Conservation (phyloP, 2,113 vertebrate species). For the Nothocercus julius region DNA sequence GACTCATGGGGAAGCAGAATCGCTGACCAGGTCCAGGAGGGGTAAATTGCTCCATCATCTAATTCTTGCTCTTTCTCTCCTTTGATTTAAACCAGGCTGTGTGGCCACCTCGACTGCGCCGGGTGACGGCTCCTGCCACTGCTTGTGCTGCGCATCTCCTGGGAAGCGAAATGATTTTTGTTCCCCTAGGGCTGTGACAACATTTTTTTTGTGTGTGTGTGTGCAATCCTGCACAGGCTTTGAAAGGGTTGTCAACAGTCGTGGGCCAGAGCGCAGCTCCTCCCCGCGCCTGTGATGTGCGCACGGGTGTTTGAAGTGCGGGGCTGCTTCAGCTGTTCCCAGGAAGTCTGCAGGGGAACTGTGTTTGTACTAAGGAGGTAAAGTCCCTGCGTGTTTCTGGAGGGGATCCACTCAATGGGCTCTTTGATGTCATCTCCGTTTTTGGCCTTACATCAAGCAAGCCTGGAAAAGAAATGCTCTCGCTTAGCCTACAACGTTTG, state of each 20-base stretch:
- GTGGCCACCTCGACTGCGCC: background rate
- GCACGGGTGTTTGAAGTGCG: conserved; percentile 57
- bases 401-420: conserved; percentile 64
- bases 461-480: conserved; percentile 53
- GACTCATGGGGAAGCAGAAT: background rate
- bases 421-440: conserved; percentile 70
- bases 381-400: conserved; percentile 61
- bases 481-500: conserved; percentile 55
- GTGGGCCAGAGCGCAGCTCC: conserved; percentile 13
- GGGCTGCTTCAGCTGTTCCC: conserved; percentile 59
- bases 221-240: conserved; percentile 42
- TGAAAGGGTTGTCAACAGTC: conserved; percentile 46
- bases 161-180: background rate
- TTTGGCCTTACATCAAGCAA: conserved; percentile 77
- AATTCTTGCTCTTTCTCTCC: background rate
- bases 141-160: conserved; percentile 21
- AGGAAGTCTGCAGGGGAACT: conserved; percentile 69
- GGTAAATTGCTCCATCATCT: background rate
- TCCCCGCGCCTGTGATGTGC: conserved; percentile 59
- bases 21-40: background rate
- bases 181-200: background rate
- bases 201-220: conserved; percentile 12
- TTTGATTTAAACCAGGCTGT: background rate
- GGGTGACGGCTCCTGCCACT: conserved; percentile 4
- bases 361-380: conserved; percentile 66